phyloP scores from a whole-genome alignment of 2,113 vertebrate species.

The Cathartes aura region DNA sequence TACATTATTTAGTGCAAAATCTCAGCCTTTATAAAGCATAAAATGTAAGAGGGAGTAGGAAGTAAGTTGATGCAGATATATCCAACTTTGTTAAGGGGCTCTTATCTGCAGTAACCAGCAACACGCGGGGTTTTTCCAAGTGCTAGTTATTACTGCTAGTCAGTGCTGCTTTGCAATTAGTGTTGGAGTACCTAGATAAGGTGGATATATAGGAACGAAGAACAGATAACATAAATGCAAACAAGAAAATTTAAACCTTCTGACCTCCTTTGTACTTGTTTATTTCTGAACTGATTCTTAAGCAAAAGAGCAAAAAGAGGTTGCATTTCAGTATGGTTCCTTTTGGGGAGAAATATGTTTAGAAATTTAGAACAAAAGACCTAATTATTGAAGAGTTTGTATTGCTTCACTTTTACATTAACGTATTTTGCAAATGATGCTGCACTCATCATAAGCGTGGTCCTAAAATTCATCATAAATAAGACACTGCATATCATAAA shows the following conservation, averaged over 20 bases:
- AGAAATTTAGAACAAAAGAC: not conserved
- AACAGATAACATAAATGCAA: constrained; percentile 73
- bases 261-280: constrained; percentile 54
- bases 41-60: not conserved
- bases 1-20: not conserved
- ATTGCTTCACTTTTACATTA: not conserved
- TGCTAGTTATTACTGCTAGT: constrained; percentile 46
- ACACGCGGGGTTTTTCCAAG: constrained; percentile 26
- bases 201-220: constrained; percentile 68
- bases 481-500: not conserved
- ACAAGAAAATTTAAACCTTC: constrained; percentile 69
- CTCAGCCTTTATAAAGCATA: constrained; percentile 47
- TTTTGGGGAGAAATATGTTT: not conserved
- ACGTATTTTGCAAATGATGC: not conserved
- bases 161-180: constrained; percentile 68
- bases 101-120: constrained; percentile 65
- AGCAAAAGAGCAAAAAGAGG: not conserved
- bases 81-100: constrained; percentile 47
- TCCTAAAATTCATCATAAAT: not conserved
- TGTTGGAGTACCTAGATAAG: constrained; percentile 70
- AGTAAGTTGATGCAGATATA: constrained; percentile 56
- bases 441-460: not conserved
- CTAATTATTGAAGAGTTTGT: not conserved
- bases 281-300: constrained; percentile 62
- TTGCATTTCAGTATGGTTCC: constrained; percentile 18